Conservation (phyloP, 2,888 invertebrate species). For the Eucera pruinosa region DNA sequence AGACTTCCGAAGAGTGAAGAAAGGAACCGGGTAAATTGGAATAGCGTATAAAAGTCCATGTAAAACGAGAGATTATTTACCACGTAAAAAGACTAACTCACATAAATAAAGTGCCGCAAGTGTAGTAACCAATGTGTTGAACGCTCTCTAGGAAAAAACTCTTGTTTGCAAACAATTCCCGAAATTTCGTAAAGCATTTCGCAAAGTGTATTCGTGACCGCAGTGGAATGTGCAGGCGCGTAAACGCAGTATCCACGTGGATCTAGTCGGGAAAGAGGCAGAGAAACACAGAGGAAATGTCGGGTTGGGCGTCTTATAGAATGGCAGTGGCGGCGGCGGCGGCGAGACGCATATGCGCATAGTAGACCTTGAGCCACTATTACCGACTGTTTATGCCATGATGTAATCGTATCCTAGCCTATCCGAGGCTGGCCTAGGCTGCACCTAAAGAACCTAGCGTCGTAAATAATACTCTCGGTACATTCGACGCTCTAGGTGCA, state of each 20-base stretch:
- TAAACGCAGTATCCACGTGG: too few species aligned
- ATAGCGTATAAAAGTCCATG: too few species aligned
- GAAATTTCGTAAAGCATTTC: neutral
- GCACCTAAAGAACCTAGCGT: conserved; percentile 58
- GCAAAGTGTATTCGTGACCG: too few species aligned
- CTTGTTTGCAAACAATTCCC: neutral
- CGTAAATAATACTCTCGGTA: conserved; percentile 73
- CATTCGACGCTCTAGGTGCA: conserved; percentile 70
- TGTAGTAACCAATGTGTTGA: too few species aligned
- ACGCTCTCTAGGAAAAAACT: neutral
- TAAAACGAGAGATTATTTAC: too few species aligned
- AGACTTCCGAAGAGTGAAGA: too few species aligned
- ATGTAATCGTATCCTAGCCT: conserved; percentile 77
- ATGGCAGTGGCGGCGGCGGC: conserved; percentile 45
- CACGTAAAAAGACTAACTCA: too few species aligned
- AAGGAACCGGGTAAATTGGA: too few species aligned
- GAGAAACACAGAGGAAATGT: conserved; percentile 44
- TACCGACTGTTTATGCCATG: conserved; percentile 77
- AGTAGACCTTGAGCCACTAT: conserved; percentile 79
- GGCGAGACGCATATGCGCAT: conserved; percentile 61
- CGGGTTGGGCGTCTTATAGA: conserved; percentile 42
- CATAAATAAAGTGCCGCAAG: too few species aligned
- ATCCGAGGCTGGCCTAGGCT: conserved; percentile 65
- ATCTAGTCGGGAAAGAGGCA: conserved; percentile 17
- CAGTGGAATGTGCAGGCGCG: neutral